Evolutionary conservation across 1,140 invertebrate genomes (phyloP), one percentile per base, ranked within the genome.

Genomic region (Panagrolaimus sp.): DNA sequence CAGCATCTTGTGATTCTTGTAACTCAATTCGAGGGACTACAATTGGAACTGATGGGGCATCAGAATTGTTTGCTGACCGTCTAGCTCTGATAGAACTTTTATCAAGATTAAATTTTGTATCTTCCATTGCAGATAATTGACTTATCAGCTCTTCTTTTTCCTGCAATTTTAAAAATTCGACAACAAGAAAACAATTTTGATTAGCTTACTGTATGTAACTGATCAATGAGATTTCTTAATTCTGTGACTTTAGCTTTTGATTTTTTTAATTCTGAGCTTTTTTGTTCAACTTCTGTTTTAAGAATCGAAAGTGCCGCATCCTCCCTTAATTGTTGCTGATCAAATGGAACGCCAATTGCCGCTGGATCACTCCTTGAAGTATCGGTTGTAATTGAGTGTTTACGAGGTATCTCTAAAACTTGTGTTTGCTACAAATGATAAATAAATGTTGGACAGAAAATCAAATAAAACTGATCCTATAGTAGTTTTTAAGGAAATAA

Each of bases 141-240:
- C n/a, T 27, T 20, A 57, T 57, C 20, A 57, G n/a, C 9, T 57
- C 51, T 25, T 57, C 51, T 16, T 57, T 57, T 16, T 57, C 51
- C 51, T 57, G 4, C 4, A 57, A 48, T n/a, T 23, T 48, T 48
- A n/a, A 4, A 3, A 4, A 48, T n/a, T n/a, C n/a, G n/a, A n/a
- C n/a, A n/a, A n/a, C n/a, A n/a, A n/a, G n/a, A 48, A 23, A 48
- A 3, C 14, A 23, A 23, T 38, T 38, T 38, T 38, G 7, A 4
- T 38, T 1, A 2, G 27, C 51, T 9, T 57, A 57, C 51, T 2
- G 51, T 25, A 25, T 27, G 8, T 0, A 57, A 16, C n/a, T 57
- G 51, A 11, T 57, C 51, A 20, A 57, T 16, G 20, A 57, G 20
- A 11, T 57, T 27, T 9, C 27, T 57, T 25, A 27, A 57, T 20